These are phyloP conservation scores for Vulpes lagopus DNA, from an alignment of 2,113 vertebrate species.

Conservation along the genomic window DNA sequence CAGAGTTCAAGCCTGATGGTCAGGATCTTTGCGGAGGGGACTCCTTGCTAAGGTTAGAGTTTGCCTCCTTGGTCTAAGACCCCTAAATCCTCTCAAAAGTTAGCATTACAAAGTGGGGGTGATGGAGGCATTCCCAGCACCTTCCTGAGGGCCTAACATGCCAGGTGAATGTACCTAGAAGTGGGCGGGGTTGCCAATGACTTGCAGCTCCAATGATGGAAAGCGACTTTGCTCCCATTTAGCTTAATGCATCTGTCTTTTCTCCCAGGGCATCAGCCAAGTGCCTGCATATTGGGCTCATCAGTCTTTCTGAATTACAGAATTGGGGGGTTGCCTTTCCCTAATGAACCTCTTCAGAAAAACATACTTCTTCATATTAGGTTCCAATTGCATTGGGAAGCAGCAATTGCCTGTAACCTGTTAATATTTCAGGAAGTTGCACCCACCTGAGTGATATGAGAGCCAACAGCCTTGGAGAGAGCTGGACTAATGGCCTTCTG, in stretches of 20 bases:
- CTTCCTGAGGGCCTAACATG: not conserved
- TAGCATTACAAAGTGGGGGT: not conserved
- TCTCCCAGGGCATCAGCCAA: slow-evolving; percentile 67
- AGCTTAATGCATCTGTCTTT: slow-evolving; percentile 60
- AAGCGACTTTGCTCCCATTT: slow-evolving; percentile 58
- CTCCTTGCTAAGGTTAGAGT: not conserved
- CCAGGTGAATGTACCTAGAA: not conserved
- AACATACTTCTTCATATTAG: slow-evolving; percentile 37
- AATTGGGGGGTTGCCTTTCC: slow-evolving; percentile 66
- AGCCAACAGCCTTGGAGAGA: not conserved
- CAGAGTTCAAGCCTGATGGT: not conserved
- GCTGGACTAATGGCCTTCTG: not conserved
- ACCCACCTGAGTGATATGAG: slow-evolving; percentile 59
- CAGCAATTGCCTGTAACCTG: slow-evolving; percentile 64
- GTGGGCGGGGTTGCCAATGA: not conserved
- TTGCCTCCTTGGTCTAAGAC: not conserved
- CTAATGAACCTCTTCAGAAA: slow-evolving; percentile 78
- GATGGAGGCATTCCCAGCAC: not conserved
- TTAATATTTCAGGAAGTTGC: slow-evolving; percentile 73
- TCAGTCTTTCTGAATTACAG: slow-evolving; percentile 76
- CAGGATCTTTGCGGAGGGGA: not conserved
- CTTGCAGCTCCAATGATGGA: not conserved
- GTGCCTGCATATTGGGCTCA: slow-evolving; percentile 69
- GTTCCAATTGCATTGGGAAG: slow-evolving; percentile 65
- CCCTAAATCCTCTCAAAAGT: not conserved